Conservation (phyloP, 2,888 invertebrate species). For the Podotricha telesiphe region DNA sequence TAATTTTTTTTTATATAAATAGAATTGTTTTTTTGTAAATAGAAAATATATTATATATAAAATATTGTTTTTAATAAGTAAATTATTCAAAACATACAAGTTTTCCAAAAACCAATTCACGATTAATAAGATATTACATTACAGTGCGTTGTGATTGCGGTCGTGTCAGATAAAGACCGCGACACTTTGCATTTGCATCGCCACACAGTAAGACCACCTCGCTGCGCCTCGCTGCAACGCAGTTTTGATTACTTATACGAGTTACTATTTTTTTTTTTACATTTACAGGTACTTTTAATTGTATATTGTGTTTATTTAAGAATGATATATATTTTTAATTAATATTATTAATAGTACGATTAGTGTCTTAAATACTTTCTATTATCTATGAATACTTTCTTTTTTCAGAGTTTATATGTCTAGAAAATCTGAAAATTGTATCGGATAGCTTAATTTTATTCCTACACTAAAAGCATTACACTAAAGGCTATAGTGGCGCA, state of each 20-base stretch:
- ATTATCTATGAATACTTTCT: too few relatives aligned
- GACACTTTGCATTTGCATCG: slow-evolving; percentile 74
- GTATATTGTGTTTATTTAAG: not conserved
- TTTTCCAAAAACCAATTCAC: not conserved
- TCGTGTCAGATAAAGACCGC: slow-evolving; percentile 71
- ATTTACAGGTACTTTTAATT: slow-evolving; percentile 15
- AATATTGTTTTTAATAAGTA: not conserved
- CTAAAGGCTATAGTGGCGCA: too few relatives aligned
- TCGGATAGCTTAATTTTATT: too few relatives aligned
- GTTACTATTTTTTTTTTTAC: not conserved
- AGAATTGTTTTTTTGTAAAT: too few relatives aligned
- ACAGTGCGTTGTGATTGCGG: slow-evolving; percentile 58
- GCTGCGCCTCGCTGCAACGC: slow-evolving; percentile 49
- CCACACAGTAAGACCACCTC: slow-evolving; percentile 77
- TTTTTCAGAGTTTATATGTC: too few relatives aligned
- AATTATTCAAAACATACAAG: not conserved
- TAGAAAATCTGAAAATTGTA: too few relatives aligned
- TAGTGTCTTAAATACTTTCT: too few relatives aligned
- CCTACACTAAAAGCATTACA: too few relatives aligned
- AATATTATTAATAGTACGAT: too few relatives aligned
- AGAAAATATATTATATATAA: too few relatives aligned
- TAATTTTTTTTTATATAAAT: too few relatives aligned
- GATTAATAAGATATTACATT: slow-evolving; percentile 42
- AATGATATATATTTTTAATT: too few relatives aligned
- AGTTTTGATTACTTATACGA: slow-evolving; percentile 17